phyloP scores from a whole-genome alignment of 1,140 invertebrate genomes.

The Tetraneura akinire region DNA sequence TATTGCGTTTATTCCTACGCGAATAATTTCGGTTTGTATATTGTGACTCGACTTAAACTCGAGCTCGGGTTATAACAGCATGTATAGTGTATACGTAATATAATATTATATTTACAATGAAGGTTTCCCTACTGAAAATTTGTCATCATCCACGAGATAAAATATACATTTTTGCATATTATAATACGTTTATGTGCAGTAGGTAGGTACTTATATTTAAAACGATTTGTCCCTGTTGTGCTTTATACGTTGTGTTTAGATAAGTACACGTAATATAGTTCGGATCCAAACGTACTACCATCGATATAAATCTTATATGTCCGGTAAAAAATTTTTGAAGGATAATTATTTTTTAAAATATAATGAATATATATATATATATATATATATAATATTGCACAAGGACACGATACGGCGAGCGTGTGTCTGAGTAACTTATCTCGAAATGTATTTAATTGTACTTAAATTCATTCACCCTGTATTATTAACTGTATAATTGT shows the following conservation, averaged over 20 bases:
- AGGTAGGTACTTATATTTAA: too few relatives aligned
- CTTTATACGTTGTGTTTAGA: too few relatives aligned
- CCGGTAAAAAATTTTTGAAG: not conserved
- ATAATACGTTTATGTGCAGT: too few relatives aligned
- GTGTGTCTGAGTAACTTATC: not conserved
- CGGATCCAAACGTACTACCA: not conserved
- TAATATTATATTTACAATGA: too few relatives aligned
- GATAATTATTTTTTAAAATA: not conserved
- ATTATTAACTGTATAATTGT: too few relatives aligned
- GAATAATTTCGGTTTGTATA: slow-evolving; percentile 12
- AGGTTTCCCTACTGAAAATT: too few relatives aligned
- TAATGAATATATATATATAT: too few relatives aligned
- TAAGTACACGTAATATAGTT: not conserved
- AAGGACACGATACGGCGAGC: not conserved
- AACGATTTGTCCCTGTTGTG: too few relatives aligned
- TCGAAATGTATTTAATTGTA: not conserved
- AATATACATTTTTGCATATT: too few relatives aligned
- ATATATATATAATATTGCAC: too few relatives aligned
- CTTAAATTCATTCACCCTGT: not conserved
- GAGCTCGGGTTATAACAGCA: not conserved
- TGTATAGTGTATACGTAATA: too few relatives aligned
- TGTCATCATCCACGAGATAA: too few relatives aligned
- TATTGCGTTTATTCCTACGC: slow-evolving; percentile 9
- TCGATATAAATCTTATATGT: not conserved
- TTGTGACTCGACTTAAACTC: not conserved